Evolutionary conservation across 2,113 vertebrate genomes (phyloP), one percentile per base, ranked within the genome.

Genomic region (Oryzias woworae): DNA sequence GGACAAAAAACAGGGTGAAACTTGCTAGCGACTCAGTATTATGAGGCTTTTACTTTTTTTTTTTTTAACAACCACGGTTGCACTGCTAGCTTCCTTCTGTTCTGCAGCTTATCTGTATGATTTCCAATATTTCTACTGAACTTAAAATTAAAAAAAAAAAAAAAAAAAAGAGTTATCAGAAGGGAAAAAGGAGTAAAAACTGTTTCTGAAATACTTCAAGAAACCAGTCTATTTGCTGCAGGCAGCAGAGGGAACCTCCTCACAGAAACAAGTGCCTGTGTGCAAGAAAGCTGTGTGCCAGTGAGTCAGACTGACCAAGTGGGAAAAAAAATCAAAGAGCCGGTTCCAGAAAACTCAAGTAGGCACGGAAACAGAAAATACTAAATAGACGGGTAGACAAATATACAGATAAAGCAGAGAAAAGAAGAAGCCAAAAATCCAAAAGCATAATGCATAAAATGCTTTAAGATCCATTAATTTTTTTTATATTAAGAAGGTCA

Each of bases 261-360:
- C 12, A 15, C 36, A 17, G 23, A 52, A 17, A 26, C 13, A 17
- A 17, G 15, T 47, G 58, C 62, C 36, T 36, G 8, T 36, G 8
- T 36, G 36, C 36, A 36, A 36, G 36, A 36, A 12, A 55, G 54
- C 8, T 58, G 54, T 73, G 73, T 71, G 66, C 69, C 63, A 57
- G 46, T 16, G 60, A 66, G 45, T 73, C 64, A 45, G 69, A 64
- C 14, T 73, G 78, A 79, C 69, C 57, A 66, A 79, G 53, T 75
- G 70, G 73, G 77, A 80, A 66, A 75, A 75, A 73, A 75, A 70
- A 71, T 67, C 73, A 62, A 46, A 55, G 73, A 62, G 45, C 54
- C 54, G 70, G 42, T 71, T 43, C 46, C 16, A 66, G 54, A 63
- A 66, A 74, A 59, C 44, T 56, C 12, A 49, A 47, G 51, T 48